Percentiles rank a stretch among this genome's conserved stretches.
phyloP scores from a whole-genome alignment of 1,140 invertebrate species.

The Ceratina calcarata region DNA sequence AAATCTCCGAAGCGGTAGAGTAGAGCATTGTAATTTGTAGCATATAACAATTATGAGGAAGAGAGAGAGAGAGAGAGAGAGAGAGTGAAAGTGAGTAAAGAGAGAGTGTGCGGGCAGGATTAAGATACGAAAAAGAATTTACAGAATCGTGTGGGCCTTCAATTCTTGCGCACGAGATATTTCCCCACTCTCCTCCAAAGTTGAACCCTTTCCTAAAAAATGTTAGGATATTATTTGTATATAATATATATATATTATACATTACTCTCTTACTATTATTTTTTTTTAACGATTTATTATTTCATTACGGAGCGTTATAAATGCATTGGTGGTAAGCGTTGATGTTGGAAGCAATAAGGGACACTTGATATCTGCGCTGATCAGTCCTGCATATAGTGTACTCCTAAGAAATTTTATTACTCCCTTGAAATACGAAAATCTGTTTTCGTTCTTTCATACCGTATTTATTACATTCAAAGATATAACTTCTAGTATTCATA shows the following conservation, averaged over 20 bases:
- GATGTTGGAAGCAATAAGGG: slow-evolving; percentile 59
- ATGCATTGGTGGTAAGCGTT: slow-evolving; percentile 62
- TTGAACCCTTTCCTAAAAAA: slow-evolving; percentile 69
- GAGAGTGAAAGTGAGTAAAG: not conserved
- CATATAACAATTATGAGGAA: slow-evolving; percentile 56
- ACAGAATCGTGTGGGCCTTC: slow-evolving; percentile 70
- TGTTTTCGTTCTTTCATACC: not conserved
- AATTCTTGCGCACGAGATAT: slow-evolving; percentile 72
- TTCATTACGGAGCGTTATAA: slow-evolving; percentile 66
- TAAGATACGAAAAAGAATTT: slow-evolving; percentile 63
- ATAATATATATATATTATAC: slow-evolving; percentile 67
- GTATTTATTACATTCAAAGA: slow-evolving; percentile 31
- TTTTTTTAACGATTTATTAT: slow-evolving; percentile 34
- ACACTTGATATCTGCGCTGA: slow-evolving; percentile 71
- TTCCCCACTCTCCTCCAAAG: slow-evolving; percentile 70
- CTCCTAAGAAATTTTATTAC: not conserved
- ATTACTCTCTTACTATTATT: slow-evolving; percentile 71
- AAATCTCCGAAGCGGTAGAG: slow-evolving; percentile 54
- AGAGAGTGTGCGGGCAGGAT: slow-evolving; percentile 64
- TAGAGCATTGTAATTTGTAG: slow-evolving; percentile 67
- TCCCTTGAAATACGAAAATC: not conserved
- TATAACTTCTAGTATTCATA: slow-evolving; percentile 31
- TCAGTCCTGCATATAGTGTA: slow-evolving; percentile 39
- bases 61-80: slow-evolving; percentile 2
- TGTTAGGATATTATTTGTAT: slow-evolving; percentile 74